Evolutionary conservation across 2,113 vertebrate species (phyloP).

Genomic region (Atrichornis clamosus): DNA sequence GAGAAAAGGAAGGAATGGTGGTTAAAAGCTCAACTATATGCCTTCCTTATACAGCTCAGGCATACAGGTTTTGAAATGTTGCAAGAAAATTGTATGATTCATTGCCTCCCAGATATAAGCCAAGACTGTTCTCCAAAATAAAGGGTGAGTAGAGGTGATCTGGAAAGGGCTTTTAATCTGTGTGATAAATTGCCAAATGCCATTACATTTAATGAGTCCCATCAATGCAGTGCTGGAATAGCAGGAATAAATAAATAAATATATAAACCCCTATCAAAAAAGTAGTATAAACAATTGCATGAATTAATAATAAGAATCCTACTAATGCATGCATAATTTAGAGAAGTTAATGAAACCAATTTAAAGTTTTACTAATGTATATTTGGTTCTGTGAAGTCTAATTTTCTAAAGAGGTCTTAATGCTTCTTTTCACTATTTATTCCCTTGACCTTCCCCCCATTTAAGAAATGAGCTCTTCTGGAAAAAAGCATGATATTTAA

Average conservation of each 20-base stretch:
- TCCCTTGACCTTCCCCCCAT: not conserved
- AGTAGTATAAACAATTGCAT: conserved; percentile 65
- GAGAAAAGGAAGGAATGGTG: not conserved
- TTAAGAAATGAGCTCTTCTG: not conserved
- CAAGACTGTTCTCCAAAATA: conserved; percentile 42
- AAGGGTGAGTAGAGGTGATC: conserved; percentile 68
- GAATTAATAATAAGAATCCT: conserved; percentile 72
- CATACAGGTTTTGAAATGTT: not conserved
- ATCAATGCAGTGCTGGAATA: conserved; percentile 59
- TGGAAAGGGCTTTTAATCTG: conserved; percentile 66
- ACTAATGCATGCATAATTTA: conserved; percentile 63
- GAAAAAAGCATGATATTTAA: not conserved
- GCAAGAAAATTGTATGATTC: conserved; percentile 28
- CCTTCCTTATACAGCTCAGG: not conserved
- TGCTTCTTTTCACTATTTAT: not conserved
- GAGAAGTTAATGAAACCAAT: conserved; percentile 64
- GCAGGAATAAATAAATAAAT: conserved; percentile 65
- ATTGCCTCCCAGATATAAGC: conserved; percentile 9
- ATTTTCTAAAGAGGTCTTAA: conserved; percentile 42
- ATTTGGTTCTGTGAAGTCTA: conserved; percentile 35
- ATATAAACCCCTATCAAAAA: conserved; percentile 39
- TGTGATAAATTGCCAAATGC: conserved; percentile 71
- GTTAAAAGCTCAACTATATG: not conserved
- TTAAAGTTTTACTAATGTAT: conserved; percentile 55
- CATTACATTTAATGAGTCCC: conserved; percentile 73